Percentiles rank a stretch among this genome's conserved stretches.
These are phyloP conservation scores for Physeter macrocephalus DNA, from an alignment of 2,113 vertebrate genomes.

Conservation along the genomic window DNA sequence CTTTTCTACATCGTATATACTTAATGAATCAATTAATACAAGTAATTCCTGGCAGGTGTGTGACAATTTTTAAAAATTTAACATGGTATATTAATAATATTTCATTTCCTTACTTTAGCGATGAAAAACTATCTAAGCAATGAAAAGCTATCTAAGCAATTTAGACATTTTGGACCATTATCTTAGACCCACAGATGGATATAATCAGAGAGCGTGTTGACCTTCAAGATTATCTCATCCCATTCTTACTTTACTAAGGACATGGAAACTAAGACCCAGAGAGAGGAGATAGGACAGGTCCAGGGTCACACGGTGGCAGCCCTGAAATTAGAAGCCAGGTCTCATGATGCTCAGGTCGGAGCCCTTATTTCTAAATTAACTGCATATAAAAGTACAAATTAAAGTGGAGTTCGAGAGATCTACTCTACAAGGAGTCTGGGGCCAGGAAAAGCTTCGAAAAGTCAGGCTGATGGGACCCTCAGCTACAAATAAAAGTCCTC, in stretches of 20 bases:
- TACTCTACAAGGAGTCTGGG: background rate
- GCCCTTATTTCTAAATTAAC: slow-evolving; percentile 8
- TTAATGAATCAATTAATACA: background rate
- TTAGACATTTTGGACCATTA: background rate
- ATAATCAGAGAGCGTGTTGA: background rate
- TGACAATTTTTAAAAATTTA: background rate
- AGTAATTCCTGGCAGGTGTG: background rate
- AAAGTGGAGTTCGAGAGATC: background rate
- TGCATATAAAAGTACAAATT: background rate
- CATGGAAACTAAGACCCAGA: background rate
- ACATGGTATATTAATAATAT: background rate
- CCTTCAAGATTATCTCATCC: no score
- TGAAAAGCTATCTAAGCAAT: background rate
- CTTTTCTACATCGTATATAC: background rate
- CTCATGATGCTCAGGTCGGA: background rate
- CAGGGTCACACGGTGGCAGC: background rate
- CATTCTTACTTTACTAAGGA: background rate
- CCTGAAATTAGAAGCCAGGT: background rate
- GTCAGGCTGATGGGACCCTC: background rate
- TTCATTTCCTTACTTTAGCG: background rate
- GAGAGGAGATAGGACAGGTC: background rate
- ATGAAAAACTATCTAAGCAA: background rate
- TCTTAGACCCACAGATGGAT: background rate
- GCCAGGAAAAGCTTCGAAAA: background rate
- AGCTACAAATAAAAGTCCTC: background rate